A percentile compares a stretch with the other conserved stretches of the same genome.
Evolutionary conservation across 1,140 invertebrate genomes (phyloP).

Genomic region (Pseudomyrmex concolor): DNA sequence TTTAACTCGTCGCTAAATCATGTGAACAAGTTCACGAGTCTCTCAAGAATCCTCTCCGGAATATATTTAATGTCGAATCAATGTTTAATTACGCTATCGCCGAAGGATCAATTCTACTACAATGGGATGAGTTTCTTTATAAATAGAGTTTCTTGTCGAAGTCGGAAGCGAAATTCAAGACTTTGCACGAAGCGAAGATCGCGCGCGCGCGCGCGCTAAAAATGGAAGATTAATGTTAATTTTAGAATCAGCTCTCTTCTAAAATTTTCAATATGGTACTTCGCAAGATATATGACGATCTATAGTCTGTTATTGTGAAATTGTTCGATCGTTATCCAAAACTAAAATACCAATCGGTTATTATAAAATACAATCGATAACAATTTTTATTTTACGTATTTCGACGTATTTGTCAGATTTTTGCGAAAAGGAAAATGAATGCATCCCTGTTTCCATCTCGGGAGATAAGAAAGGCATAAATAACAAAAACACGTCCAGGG

Average conservation of each 20-base stretch:
- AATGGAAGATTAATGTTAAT: constrained; percentile 21
- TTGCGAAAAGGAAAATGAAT: not conserved
- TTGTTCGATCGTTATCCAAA: not conserved
- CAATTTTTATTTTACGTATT: not conserved
- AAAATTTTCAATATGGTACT: not conserved
- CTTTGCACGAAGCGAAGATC: not conserved
- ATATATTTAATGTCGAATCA: constrained; percentile 51
- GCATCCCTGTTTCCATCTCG: too few relatives aligned
- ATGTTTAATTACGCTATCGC: constrained; percentile 51
- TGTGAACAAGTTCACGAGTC: not conserved
- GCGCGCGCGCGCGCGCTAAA: not conserved
- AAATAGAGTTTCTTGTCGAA: constrained; percentile 29
- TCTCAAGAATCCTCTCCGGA: constrained; percentile 2
- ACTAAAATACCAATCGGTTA: not conserved
- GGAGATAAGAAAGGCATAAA: not conserved
- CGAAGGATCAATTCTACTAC: constrained; percentile 33
- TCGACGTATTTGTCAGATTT: not conserved
- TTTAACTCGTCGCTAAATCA: constrained; percentile 38
- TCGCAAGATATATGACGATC: not conserved
- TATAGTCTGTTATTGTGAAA: not conserved
- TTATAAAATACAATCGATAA: not conserved
- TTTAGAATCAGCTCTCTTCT: not conserved
- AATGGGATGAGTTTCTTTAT: constrained; percentile 39
- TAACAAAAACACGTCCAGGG: not conserved
- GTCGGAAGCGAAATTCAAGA: constrained; percentile 44